A percentile compares a stretch with the other conserved stretches of the same genome.
Conservation (phyloP, 1,140 invertebrate species). For the Phymastichus coffea region DNA sequence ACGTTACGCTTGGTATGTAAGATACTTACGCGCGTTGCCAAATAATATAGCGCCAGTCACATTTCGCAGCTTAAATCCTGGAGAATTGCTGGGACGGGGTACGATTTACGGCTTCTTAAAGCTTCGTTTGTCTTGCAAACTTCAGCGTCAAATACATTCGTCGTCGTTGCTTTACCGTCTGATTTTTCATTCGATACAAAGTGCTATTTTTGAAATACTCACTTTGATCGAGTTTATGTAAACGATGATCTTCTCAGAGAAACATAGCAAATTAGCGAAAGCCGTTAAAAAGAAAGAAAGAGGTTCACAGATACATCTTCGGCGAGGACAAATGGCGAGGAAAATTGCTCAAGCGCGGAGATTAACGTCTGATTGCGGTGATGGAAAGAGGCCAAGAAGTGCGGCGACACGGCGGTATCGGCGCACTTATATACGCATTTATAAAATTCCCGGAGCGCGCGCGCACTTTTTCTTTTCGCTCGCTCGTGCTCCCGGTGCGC, state of each 20-base stretch:
- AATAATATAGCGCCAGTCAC: constrained; percentile 37
- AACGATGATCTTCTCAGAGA: no score
- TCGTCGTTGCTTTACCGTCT: no score
- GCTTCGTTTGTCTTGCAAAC: constrained; percentile 12
- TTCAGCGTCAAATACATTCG: no score
- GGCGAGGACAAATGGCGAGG: constrained; percentile 40
- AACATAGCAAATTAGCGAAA: no score
- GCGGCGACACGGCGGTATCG: background rate
- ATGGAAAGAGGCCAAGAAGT: no score
- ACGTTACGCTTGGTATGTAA: constrained; percentile 54
- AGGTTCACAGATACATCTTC: no score
- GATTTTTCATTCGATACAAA: no score
- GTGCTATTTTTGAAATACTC: no score
- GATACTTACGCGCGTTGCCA: no score
- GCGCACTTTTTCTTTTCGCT: constrained; percentile 6
- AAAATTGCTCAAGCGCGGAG: constrained; percentile 47
- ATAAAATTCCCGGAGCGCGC: constrained; percentile 5
- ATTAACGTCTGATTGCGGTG: constrained; percentile 48
- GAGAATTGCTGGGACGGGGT: background rate
- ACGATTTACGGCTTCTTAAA: constrained; percentile 21
- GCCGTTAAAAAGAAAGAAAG: no score
- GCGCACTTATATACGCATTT: background rate
- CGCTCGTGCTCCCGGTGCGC: constrained; percentile 9
- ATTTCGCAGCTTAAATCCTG: background rate
- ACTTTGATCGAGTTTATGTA: no score